Evolutionary conservation across 1,140 invertebrate species (phyloP).

Genomic region (Periplaneta americana): DNA sequence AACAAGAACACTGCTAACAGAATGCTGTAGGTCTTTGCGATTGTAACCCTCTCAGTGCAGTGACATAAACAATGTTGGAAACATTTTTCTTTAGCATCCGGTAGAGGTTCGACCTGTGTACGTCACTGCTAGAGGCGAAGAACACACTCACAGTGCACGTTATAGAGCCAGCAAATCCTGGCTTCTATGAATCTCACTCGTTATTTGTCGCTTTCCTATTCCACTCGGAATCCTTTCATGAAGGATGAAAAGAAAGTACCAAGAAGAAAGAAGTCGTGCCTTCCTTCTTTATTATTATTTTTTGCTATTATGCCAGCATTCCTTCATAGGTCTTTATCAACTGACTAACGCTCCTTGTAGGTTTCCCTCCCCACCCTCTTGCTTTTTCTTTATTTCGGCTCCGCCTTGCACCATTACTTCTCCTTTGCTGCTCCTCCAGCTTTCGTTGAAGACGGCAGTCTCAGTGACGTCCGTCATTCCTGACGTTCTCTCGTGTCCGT

Average conservation of each 20-base stretch:
- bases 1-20: too few relatives aligned
- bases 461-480: not conserved
- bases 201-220: not conserved
- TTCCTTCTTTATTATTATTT: not conserved
- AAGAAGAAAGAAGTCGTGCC: not conserved
- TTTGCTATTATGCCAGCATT: not conserved
- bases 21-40: too few relatives aligned
- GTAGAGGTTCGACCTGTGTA: not conserved
- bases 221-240: not conserved
- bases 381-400: not conserved
- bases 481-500: not conserved
- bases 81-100: not conserved
- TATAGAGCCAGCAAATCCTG: not conserved
- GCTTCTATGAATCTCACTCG: not conserved
- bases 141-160: not conserved
- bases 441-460: not conserved
- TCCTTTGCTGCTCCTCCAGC: not conserved
- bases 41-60: too few relatives aligned
- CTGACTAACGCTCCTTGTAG: not conserved
- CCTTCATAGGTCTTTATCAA: not conserved
- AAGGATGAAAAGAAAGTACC: not conserved
- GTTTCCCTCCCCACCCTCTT: not conserved
- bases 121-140: not conserved
- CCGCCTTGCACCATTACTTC: not conserved
- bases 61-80: too few relatives aligned